Base-by-base conservation (phyloP, 2,113 vertebrate genomes). In the Macrotus californicus region DNA sequence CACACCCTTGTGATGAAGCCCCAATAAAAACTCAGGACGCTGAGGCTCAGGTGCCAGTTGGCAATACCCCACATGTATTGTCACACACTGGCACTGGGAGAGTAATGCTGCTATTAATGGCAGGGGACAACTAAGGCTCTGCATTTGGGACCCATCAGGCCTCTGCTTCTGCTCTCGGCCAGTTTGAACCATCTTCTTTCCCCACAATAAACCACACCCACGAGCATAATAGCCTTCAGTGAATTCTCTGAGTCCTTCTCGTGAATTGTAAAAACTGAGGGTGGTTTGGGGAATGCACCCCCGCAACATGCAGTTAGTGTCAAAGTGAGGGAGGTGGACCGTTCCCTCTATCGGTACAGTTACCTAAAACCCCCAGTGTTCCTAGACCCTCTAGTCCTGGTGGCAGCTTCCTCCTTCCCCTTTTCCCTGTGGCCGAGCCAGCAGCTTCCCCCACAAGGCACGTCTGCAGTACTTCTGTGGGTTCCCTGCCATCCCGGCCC, bases 31-130 rank as follows among this genome's bases (percentile, higher is more conserved):
- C 76, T 29, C 50, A 26, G 69, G 76, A 59, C 48, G 5, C 50
- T 1, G 50, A 69, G 39, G 29, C 69, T 88, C 69, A 19, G 26
- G 34, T 41, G 61, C 10, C 39, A 10, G 41, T 29, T 13, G 41
- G 22, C 61, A 36, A 10, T 3, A 29, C 12, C n/a, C 59, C 29
- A 6, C 0, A 0, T 2, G 1, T 41, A n/a, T 7, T 15, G n/a
- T 72, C 46, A 56, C 39, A 59, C 0, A 0, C 1, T 6, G 41
- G 3, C 50, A n/a, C 59, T 43, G 26, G 59, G 34, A 29, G 29
- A 41, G 76, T 5, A 29, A 64, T 1, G 6, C 66, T 39, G 29
- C 50, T 11, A 1, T 69, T 69, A 43, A 59, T 34, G 43, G 41
- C 29, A 69, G 21, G 59, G 41, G 48, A 72, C 52, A n/a, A 8